These are phyloP conservation scores for Bucorvus abyssinicus DNA, from an alignment of 2,797 vertebrate species.

Conservation along the genomic window DNA sequence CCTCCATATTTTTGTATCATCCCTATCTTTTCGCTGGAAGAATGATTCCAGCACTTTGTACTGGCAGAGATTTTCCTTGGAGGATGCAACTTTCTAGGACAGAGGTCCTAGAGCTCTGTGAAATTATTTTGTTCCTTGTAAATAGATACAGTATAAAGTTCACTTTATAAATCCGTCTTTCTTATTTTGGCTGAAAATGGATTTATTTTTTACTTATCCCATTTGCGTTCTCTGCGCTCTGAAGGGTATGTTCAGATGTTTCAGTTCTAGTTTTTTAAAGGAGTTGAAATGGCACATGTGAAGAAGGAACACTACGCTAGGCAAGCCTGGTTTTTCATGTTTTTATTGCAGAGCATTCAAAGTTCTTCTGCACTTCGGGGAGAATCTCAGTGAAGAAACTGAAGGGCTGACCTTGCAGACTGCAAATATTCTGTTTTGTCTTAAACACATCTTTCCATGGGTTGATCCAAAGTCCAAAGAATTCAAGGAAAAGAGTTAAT, in stretches of 20 bases:
- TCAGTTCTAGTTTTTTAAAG: background rate
- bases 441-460: background rate
- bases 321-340: background rate
- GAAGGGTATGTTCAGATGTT: background rate
- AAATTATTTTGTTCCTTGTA: background rate
- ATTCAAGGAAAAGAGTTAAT: background rate
- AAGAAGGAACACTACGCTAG: background rate
- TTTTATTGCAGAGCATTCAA: background rate
- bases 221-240: background rate
- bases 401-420: background rate
- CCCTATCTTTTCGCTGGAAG: background rate
- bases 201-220: background rate
- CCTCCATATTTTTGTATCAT: background rate
- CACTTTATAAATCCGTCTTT: background rate
- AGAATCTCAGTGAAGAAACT: background rate
- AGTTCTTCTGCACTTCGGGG: background rate
- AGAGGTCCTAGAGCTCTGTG: slow-evolving; percentile 10
- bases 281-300: background rate
- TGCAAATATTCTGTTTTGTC: background rate
- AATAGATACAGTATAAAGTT: slow-evolving; percentile 8
- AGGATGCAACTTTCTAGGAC: slow-evolving; percentile 20
- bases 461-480: background rate
- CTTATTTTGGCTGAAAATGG: background rate
- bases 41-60: background rate
- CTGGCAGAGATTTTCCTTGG: background rate